These are phyloP conservation scores for Clepsis dumicolana DNA, from an alignment of 2,888 invertebrate species.

Conservation along the genomic window DNA sequence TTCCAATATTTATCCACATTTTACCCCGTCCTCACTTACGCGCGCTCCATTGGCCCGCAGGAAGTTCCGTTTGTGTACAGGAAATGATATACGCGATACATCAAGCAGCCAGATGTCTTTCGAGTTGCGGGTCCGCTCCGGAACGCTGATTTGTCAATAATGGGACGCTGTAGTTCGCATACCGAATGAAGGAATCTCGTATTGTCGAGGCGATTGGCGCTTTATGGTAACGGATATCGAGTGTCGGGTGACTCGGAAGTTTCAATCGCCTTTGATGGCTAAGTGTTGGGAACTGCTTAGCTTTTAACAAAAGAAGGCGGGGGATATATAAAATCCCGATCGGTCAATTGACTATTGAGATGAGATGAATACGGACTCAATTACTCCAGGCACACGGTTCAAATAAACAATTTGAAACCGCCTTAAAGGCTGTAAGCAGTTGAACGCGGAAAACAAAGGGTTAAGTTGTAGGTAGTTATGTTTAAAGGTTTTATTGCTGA, in stretches of 20 bases:
- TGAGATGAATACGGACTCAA: too few species aligned
- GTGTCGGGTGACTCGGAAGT: neutral
- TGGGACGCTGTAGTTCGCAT: constrained; percentile 12
- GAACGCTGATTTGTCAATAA: constrained; percentile 42
- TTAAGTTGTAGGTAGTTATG: too few species aligned
- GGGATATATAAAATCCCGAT: too few species aligned
- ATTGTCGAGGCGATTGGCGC: constrained; percentile 8
- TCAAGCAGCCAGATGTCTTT: constrained; percentile 47
- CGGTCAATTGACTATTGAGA: too few species aligned
- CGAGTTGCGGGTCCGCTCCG: constrained; percentile 11
- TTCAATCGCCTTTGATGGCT: neutral
- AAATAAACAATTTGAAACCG: too few species aligned
- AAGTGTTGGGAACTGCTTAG: neutral
- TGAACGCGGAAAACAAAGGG: too few species aligned
- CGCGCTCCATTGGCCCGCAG: constrained; percentile 55
- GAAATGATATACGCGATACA: constrained; percentile 64
- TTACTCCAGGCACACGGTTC: too few species aligned
- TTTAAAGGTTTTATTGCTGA: too few species aligned
- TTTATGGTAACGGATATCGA: neutral
- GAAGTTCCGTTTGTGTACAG: constrained; percentile 60
- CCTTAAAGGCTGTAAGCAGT: too few species aligned
- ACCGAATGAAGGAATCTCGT: constrained; percentile 28
- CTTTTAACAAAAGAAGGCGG: neutral
- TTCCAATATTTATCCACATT: neutral
- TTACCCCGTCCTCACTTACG: constrained; percentile 38